Base-by-base conservation (phyloP, 2,888 invertebrate species). In the Gymnoscelis rufifasciata region DNA sequence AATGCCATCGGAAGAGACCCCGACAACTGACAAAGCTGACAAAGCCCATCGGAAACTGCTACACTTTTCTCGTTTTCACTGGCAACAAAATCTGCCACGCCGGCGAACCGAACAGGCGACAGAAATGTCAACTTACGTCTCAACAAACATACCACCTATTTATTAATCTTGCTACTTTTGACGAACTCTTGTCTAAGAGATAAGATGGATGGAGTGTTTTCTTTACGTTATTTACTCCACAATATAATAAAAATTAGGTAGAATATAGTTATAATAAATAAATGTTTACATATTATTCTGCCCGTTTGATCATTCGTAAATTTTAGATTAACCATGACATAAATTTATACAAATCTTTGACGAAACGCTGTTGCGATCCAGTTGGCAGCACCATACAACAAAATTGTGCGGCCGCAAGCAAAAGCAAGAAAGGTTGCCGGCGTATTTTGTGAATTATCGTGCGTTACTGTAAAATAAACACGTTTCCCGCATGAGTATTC, bases 361-460 rank as follows among this genome's bases (percentile, higher is more conserved):
- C 35, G 7, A n/a, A 19, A 19, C 7, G n/a, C n/a, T 15, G n/a
- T 19, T 7, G 10, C 10, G 3, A 2, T 10, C 1, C 19, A 35
- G 35, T 10, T 19, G 19, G 35, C 1, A 35, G 11, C 35, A 35
- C 33, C n/a, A 15, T 19, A 28, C n/a, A n/a, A 8, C n/a, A 15
- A 35, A 35, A 35, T 19, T 5, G 11, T 7, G n/a, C 11, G 19
- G 35, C 11, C 19, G 15, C 7, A n/a, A 10, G 35, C 35, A 10
- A 61, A 60, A 62, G 55, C 54, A 58, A 62, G 62, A 54, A 47
- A 36, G 84, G 83, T 86, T 84, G 84, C 86, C 84, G 84, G 86
- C 70, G 68, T 67, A 63, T 60, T 51, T 57, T 51, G 36, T 43
- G 53, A 57, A 51, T 52, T 52, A 27, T 15, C 28, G 43, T 19